Base-by-base conservation (phyloP, 1,140 invertebrate genomes). In the Sycobia sp. region DNA sequence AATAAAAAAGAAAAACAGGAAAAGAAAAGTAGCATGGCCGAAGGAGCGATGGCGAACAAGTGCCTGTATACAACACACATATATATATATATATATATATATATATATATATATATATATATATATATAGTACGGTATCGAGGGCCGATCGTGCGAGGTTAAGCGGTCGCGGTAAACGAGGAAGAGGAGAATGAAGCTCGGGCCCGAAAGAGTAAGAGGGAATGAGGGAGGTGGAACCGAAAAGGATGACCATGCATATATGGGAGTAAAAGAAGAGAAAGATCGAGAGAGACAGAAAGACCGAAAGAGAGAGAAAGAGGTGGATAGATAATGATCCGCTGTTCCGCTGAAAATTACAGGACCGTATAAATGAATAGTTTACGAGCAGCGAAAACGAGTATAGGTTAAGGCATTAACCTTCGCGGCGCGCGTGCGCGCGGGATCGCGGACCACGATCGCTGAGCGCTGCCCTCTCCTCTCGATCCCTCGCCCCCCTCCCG, bases 281-380 rank as follows among this genome's bases (percentile, higher is more conserved):
- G n/a, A n/a, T n/a, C n/a, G n/a, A n/a, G n/a, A n/a, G n/a, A n/a
- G n/a, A n/a, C n/a, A n/a, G n/a, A n/a, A n/a, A n/a, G n/a, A n/a
- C n/a, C n/a, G n/a, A n/a, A n/a, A n/a, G n/a, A n/a, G n/a, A n/a
- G n/a, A n/a, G n/a, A n/a, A n/a, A n/a, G n/a, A n/a, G n/a, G 66
- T 66, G 55, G 44, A 50, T 4, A 20, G 69, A 75, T 74, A 72
- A 74, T 73, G 69, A 72, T 67, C 67, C 72, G 65, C 67, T 69
- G 71, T 69, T 70, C 69, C 68, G 72, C 71, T 75, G 70, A 65
- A 77, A 76, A 78, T 77, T 78, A 76, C 76, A 76, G 73, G 71
- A 74, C 68, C 70, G 69, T 68, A 74, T 76, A 76, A 78, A 77
- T 76, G 75, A 76, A 76, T 78, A 76, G 76, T 78, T 78, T 78